phyloP scores from a whole-genome alignment of 2,888 invertebrate species.

The Strigamia maritima region DNA sequence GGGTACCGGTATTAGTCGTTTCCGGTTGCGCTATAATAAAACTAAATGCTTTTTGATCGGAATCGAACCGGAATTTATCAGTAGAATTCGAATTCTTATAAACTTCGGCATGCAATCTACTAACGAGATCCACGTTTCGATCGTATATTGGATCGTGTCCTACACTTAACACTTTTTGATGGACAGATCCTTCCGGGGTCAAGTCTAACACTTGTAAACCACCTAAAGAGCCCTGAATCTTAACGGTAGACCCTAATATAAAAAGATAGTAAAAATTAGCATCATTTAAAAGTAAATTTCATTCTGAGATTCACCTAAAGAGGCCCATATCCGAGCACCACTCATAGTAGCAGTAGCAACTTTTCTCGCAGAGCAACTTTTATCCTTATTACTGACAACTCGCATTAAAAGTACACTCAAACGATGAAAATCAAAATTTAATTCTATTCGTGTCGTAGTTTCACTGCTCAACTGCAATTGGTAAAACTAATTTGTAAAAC shows the following conservation, averaged over 20 bases:
- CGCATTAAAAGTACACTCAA: constrained; percentile 81
- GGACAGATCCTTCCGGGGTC: constrained; percentile 75
- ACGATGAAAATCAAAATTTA: constrained; percentile 89
- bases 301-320: constrained; percentile 62
- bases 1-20: not conserved
- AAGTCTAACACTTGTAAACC: constrained; percentile 84
- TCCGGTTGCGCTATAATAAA: constrained; percentile 50
- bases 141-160: constrained; percentile 65
- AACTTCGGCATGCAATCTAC: constrained; percentile 50
- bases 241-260: constrained; percentile 58
- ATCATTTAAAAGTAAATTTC: not conserved
- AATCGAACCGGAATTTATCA: constrained; percentile 50
- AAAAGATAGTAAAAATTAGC: not conserved
- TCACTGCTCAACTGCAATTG: not conserved
- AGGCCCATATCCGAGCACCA: constrained; percentile 83
- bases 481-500: constrained; percentile 11
- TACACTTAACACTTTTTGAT: constrained; percentile 79
- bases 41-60: constrained; percentile 57
- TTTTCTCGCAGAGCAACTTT: constrained; percentile 73
- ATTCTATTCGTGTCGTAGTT: constrained; percentile 62
- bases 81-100: constrained; percentile 49
- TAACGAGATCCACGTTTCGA: constrained; percentile 49
- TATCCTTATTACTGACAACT: constrained; percentile 65
- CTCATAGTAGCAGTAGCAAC: constrained; percentile 91
- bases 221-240: constrained; percentile 81